Percentiles rank a stretch among this genome's conserved stretches.
These are phyloP conservation scores for Emys orbicularis DNA, from an alignment of 2,797 vertebrate genomes.

Conservation along the genomic window DNA sequence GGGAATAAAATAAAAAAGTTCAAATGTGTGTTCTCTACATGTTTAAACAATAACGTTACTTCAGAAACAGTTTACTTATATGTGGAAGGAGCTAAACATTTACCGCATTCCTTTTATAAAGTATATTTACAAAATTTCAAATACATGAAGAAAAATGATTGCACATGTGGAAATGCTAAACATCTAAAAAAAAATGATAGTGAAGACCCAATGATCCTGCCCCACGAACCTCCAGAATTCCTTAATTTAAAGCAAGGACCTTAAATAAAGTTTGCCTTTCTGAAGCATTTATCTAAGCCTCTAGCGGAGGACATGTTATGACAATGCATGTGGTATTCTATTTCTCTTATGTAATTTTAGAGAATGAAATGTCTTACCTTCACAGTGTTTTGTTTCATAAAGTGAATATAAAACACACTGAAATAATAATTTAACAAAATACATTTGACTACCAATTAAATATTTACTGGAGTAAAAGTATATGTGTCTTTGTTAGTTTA, in stretches of 20 bases:
- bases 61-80: not conserved
- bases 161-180: not conserved
- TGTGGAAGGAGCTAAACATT: not conserved
- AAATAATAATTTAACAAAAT: not conserved
- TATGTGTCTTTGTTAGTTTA: not conserved
- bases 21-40: not conserved
- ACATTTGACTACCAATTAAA: not conserved
- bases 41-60: not conserved
- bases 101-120: not conserved
- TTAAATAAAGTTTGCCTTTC: not conserved
- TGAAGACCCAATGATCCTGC: not conserved
- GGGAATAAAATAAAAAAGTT: not conserved
- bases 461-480: conserved; percentile 37
- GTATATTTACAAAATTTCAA: not conserved
- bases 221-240: not conserved
- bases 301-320: not conserved
- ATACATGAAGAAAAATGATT: not conserved
- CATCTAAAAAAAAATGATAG: not conserved
- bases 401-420: not conserved
- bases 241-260: not conserved
- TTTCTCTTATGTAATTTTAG: not conserved
- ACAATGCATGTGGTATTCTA: not conserved
- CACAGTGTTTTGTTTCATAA: not conserved
- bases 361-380: not conserved
- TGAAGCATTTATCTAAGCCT: not conserved